Percentiles rank a stretch among this genome's conserved stretches.
Evolutionary conservation across 2,888 invertebrate genomes (phyloP).

Genomic region (Melieria omissa): DNA sequence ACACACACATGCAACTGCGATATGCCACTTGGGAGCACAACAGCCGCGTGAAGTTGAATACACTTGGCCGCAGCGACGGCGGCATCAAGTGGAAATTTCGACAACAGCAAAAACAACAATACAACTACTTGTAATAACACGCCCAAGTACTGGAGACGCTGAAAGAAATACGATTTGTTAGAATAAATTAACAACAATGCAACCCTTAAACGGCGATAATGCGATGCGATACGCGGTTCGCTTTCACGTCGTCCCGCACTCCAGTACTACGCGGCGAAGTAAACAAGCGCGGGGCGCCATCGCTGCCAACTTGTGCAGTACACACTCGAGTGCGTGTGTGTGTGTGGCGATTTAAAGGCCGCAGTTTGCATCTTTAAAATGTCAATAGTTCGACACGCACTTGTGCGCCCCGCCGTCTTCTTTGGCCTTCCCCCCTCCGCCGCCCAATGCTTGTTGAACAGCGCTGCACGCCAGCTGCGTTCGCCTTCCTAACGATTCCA

Average conservation of each 20-base stretch:
- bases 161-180: conserved; percentile 42
- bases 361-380: conserved; percentile 9
- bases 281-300: background rate
- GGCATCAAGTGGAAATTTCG: background rate
- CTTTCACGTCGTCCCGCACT: background rate
- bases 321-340: background rate
- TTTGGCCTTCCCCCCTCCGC: conserved; percentile 2
- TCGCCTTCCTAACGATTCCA: background rate
- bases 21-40: background rate
- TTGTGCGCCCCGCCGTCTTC: background rate
- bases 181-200: conserved; percentile 24
- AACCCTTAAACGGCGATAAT: conserved; percentile 20
- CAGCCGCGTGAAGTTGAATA: background rate
- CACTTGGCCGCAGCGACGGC: background rate
- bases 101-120: conserved; percentile 1
- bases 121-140: background rate
- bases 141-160: conserved; percentile 26
- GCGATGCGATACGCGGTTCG: too few relatives aligned
- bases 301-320: too few relatives aligned
- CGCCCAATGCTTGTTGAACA: background rate
- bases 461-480: conserved; percentile 1
- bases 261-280: background rate
- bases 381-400: background rate
- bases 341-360: background rate
- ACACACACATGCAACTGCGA: too few relatives aligned